These are phyloP conservation scores for Eutrigla gurnardus DNA, from an alignment of 2,797 vertebrate genomes.

Conservation along the genomic window DNA sequence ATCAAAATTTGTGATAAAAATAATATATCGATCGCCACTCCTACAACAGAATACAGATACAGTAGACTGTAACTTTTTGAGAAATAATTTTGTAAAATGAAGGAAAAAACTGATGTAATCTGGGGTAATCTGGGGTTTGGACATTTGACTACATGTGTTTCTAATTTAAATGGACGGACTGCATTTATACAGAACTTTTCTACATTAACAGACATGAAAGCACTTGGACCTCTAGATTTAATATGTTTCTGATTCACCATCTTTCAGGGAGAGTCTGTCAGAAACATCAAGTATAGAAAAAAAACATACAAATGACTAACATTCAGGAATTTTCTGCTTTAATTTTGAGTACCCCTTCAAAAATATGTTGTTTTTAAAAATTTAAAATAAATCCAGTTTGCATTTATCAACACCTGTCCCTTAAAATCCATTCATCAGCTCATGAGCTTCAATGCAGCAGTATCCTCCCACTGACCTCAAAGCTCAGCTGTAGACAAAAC, in stretches of 20 bases:
- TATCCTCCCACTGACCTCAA: slow-evolving; percentile 53
- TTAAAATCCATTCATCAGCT: slow-evolving; percentile 65
- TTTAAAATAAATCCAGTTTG: not conserved
- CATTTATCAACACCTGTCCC: slow-evolving; percentile 54
- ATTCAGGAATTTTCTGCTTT: not conserved
- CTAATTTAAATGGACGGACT: not conserved
- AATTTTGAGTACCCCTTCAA: slow-evolving; percentile 2
- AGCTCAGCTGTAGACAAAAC: slow-evolving; percentile 82
- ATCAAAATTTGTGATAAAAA: too few relatives aligned
- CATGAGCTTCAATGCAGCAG: slow-evolving; percentile 38
- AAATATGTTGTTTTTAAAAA: not conserved
- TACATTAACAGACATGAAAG: not conserved
- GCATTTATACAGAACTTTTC: not conserved
- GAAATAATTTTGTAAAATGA: not conserved
- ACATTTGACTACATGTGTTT: not conserved
- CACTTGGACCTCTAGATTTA: not conserved
- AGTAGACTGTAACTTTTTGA: not conserved
- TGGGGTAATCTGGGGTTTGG: not conserved
- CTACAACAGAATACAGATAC: not conserved
- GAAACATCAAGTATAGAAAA: not conserved
- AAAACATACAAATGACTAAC: not conserved
- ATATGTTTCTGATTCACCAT: not conserved
- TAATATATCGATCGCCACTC: not conserved
- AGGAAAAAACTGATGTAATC: not conserved
- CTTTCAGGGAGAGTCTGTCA: not conserved